Percentiles rank a stretch among this genome's conserved stretches.
These are phyloP conservation scores for Toxonevra muliebris DNA, from an alignment of 2,888 invertebrate genomes.

Conservation along the genomic window DNA sequence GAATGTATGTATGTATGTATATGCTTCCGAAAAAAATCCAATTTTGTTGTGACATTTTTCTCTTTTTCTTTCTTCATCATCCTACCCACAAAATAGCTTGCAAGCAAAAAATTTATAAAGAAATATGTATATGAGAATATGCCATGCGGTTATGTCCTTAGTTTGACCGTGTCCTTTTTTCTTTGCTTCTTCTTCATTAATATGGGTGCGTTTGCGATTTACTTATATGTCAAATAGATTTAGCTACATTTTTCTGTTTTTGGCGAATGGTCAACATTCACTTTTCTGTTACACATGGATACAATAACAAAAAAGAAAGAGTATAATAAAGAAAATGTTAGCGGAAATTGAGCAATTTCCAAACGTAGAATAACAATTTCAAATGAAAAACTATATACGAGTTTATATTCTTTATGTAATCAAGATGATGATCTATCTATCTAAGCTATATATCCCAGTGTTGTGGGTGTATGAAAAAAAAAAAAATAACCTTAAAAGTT, in stretches of 20 bases:
- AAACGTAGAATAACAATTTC: constrained; percentile 6
- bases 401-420: no score
- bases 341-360: constrained; percentile 34
- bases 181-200: background rate
- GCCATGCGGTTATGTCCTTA: constrained; percentile 30
- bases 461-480: no score
- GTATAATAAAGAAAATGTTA: constrained; percentile 12
- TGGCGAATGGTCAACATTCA: no score
- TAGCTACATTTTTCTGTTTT: background rate
- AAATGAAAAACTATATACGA: background rate
- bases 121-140: background rate
- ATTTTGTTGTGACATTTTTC: constrained; percentile 31
- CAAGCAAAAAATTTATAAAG: background rate
- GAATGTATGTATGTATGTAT: no score
- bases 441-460: no score
- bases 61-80: background rate
- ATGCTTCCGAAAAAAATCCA: constrained; percentile 23
- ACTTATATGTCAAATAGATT: constrained; percentile 12
- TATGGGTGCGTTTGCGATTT: background rate
- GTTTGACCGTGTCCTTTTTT: constrained; percentile 28
- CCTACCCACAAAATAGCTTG: no score
- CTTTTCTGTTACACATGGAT: no score
- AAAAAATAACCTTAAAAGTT: no score
- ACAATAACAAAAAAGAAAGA: background rate
- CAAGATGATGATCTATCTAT: no score